Conservation (phyloP, 2,888 invertebrate genomes). For the Nowickia ferox region DNA sequence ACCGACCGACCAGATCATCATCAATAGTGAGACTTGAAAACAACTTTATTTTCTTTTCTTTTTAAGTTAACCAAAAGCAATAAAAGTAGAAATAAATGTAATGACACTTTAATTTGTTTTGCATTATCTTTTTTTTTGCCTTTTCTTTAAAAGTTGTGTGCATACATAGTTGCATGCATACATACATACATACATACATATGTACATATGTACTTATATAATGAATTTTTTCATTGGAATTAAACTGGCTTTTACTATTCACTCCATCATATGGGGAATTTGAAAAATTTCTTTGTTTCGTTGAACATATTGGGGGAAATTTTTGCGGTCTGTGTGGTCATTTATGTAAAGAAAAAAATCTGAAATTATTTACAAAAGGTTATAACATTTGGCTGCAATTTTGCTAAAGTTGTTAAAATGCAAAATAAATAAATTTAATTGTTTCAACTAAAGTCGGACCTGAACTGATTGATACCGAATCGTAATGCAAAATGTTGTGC, state of each 20-base stretch:
- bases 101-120: constrained; percentile 43
- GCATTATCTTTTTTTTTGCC: background rate
- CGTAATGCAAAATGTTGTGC: too few relatives aligned
- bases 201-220: background rate
- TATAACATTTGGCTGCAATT: background rate
- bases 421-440: background rate
- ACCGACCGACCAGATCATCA: constrained; percentile 37
- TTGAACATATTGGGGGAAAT: constrained; percentile 9
- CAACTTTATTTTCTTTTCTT: constrained; percentile 27
- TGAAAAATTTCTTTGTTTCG: constrained; percentile 25
- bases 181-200: background rate
- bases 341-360: constrained; percentile 1
- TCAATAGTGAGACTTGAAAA: constrained; percentile 35
- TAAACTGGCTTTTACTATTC: constrained; percentile 23
- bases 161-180: background rate
- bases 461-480: too few relatives aligned
- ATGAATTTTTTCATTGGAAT: background rate
- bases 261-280: constrained; percentile 34
- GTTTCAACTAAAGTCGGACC: too few relatives aligned
- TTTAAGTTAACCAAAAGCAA: background rate
- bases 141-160: background rate
- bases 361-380: background rate
- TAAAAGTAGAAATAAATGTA: constrained; percentile 28
- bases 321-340: constrained; percentile 29
- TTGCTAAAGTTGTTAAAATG: background rate